Percentiles rank a stretch among this genome's conserved stretches.
phyloP scores from a whole-genome alignment of 1,140 invertebrate species.

The Temnothorax curvispinosus region DNA sequence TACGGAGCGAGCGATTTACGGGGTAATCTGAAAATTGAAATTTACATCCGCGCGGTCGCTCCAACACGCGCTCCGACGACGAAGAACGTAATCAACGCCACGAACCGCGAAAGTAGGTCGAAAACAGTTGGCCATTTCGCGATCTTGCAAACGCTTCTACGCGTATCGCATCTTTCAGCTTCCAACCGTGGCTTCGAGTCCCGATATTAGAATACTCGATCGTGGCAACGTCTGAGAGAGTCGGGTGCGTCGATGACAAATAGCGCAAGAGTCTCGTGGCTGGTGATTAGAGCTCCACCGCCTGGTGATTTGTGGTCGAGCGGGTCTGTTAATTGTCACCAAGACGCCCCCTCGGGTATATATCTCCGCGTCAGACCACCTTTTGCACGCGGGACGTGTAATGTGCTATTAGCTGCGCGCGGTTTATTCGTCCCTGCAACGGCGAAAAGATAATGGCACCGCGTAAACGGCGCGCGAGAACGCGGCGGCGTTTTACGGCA shows the following conservation, averaged over 20 bases:
- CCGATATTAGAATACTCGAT: not conserved
- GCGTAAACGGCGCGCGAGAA: slow-evolving; percentile 1
- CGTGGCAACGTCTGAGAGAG: not conserved
- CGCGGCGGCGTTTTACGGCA: slow-evolving; percentile 44
- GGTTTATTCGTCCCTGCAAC: slow-evolving; percentile 56
- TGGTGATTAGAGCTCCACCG: slow-evolving; percentile 82
- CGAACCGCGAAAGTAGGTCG: slow-evolving; percentile 41
- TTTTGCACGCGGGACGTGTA: slow-evolving; percentile 74
- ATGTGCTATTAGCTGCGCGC: slow-evolving; percentile 68
- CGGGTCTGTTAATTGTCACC: slow-evolving; percentile 82
- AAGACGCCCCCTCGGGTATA: slow-evolving; percentile 75
- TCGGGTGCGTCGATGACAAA: slow-evolving; percentile 7
- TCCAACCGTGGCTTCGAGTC: not conserved
- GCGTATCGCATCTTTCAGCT: not conserved
- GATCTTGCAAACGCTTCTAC: not conserved
- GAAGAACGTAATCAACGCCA: not conserved
- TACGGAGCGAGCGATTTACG: slow-evolving; percentile 26
- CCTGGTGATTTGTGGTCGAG: slow-evolving; percentile 80
- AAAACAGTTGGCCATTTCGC: slow-evolving; percentile 6
- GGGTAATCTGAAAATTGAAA: slow-evolving; percentile 53
- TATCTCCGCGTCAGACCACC: slow-evolving; percentile 65
- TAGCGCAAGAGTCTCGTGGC: slow-evolving; percentile 51
- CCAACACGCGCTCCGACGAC: not conserved
- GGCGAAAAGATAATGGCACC: slow-evolving; percentile 49
- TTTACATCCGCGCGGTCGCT: slow-evolving; percentile 32